Evolutionary conservation across 2,888 invertebrate genomes (phyloP), one percentile per base, ranked within the genome.

Genomic region (Acrobasis consociella): DNA sequence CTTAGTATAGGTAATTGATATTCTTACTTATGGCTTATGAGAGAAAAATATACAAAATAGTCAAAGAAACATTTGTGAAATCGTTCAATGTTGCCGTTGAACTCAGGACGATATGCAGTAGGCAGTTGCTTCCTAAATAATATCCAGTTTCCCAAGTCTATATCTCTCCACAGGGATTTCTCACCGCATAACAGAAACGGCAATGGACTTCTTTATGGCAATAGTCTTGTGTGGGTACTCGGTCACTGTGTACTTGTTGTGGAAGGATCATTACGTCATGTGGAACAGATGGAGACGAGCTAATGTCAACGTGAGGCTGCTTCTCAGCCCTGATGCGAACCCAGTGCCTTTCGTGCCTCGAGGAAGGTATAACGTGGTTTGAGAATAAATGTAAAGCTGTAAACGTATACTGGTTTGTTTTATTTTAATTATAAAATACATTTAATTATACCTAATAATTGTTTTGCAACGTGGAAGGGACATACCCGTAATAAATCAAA

Each of bases 261-360:
- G 94, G 81, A 94, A 94, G 79, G 95, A 95, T 73, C 95, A 95
- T 72, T 91, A 95, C 72, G 87, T 93, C 15, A 94, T 95, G 73
- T 96, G 96, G 95, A 95, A 95, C 76, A 89, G 94, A 52, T 96
- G 95, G 95, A 93, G 95, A 84, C 92, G 93, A 46, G 93, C 93
- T 60, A 94, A 95, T 49, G 94, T 95, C 17, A 94, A 95, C 75
- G 94, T 95, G 52, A 89, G 94, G 56, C 82, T 95, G 15, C 80
- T 95, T 16, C 82, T 94, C 71, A 89, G 93, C 2, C 93, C 93
- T 2, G 93, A 93, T 65, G 75, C 91, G 0, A 86, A 89, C 62
- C 92, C 90, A 1, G 89, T 90, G 60, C 91, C 89, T 8, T 91
- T 89, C 60, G 85, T 87, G 11, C 91, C 89, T 58, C 78, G 89